Conservation (phyloP, 2,888 invertebrate genomes). For the Synergus umbraculus region DNA sequence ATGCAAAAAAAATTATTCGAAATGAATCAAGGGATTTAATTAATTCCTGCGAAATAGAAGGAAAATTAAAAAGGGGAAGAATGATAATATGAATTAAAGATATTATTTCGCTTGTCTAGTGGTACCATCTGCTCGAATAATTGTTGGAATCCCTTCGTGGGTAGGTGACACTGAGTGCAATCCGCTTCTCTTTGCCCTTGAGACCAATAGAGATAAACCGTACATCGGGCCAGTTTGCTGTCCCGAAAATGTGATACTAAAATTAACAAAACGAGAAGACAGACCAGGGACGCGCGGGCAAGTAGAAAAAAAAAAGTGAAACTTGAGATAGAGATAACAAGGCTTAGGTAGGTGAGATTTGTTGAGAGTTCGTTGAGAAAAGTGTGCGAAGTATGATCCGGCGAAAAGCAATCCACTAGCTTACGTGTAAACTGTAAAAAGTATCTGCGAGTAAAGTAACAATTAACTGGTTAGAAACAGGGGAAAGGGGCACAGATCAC, state of each 20-base stretch:
- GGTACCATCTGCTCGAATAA: slow-evolving; percentile 16
- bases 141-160: not conserved
- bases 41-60: not conserved
- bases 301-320: slow-evolving; percentile 40
- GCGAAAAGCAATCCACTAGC: slow-evolving; percentile 44
- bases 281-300: slow-evolving; percentile 21
- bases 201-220: slow-evolving; percentile 30
- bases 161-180: slow-evolving; percentile 26
- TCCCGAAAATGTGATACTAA: slow-evolving; percentile 66
- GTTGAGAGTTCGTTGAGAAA: slow-evolving; percentile 33
- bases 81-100: not conserved
- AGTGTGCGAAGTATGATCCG: slow-evolving; percentile 36
- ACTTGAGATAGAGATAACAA: not conserved
- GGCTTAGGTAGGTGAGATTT: slow-evolving; percentile 32
- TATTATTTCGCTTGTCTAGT: not conserved
- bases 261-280: slow-evolving; percentile 59
- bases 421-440: slow-evolving; percentile 34
- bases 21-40: too few species aligned
- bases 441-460: slow-evolving; percentile 25
- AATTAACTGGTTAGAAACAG: slow-evolving; percentile 19
- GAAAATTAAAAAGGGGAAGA: not conserved
- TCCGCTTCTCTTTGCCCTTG: slow-evolving; percentile 36
- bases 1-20: not conserved
- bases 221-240: slow-evolving; percentile 65
- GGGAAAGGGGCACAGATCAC: slow-evolving; percentile 39